These are phyloP conservation scores for Alcedo quadribrachys DNA, from an alignment of 2,797 vertebrate genomes.

Conservation along the genomic window DNA sequence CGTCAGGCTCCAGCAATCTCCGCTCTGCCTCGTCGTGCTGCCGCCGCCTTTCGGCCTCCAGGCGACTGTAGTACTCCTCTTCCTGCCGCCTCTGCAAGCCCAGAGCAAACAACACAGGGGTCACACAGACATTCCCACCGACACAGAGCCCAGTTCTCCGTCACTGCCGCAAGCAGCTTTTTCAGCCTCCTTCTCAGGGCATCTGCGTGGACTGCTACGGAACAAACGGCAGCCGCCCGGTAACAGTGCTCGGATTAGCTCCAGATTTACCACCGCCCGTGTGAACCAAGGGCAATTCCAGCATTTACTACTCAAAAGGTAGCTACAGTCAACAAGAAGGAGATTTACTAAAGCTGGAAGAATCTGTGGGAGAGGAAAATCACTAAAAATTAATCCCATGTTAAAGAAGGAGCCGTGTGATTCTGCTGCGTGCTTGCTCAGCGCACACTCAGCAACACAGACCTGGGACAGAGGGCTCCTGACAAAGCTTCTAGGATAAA, in stretches of 20 bases:
- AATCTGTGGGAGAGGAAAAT: neutral
- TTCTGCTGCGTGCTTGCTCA: neutral
- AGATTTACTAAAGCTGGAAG: neutral
- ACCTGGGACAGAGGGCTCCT: neutral
- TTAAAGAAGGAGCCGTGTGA: neutral
- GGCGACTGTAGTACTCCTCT: constrained; percentile 95
- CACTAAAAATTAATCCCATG: neutral
- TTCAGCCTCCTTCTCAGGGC: neutral
- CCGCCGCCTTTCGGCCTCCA: constrained; percentile 96
- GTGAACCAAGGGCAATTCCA: neutral
- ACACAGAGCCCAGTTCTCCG: neutral
- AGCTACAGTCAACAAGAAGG: neutral
- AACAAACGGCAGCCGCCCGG: neutral
- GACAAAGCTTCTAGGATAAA: neutral
- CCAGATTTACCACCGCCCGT: neutral
- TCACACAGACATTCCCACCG: neutral
- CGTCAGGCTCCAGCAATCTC: constrained; percentile 93
- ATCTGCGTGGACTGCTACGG: neutral
- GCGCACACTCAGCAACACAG: neutral
- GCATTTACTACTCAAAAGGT: neutral
- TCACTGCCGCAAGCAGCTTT: neutral
- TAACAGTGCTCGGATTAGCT: neutral
- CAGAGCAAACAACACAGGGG: constrained; percentile 48
- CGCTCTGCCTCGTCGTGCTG: constrained; percentile 95
- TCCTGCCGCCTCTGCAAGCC: constrained; percentile 95